Evolutionary conservation across 2,797 vertebrate genomes (phyloP).

Genomic region (Gastrophryne carolinensis): DNA sequence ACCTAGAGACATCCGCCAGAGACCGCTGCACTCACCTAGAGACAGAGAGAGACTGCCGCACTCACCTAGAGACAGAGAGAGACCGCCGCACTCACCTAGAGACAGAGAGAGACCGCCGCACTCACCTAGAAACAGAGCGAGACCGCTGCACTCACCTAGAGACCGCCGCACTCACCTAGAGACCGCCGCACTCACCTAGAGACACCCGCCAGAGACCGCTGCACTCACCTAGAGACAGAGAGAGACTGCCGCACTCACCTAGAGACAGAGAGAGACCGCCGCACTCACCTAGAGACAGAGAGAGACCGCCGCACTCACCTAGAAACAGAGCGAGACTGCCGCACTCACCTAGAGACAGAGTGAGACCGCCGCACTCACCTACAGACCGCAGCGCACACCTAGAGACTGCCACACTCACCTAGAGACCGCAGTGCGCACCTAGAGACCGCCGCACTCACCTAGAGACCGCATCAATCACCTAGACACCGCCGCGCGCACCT

Average conservation of each 20-base stretch:
- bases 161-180: background rate
- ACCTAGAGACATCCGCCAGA: background rate
- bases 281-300: background rate
- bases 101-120: background rate
- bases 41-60: background rate
- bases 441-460: background rate
- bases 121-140: too few species aligned
- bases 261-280: background rate
- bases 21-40: background rate
- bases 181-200: background rate
- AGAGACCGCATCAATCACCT: background rate
- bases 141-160: background rate
- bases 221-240: background rate
- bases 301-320: background rate
- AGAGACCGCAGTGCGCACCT: background rate
- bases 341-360: background rate
- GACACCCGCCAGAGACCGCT: background rate
- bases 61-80: background rate
- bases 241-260: background rate
- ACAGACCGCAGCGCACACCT: too few species aligned
- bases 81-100: background rate
- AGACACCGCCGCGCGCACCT: background rate
- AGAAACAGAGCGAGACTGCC: background rate
- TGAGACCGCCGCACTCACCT: background rate
- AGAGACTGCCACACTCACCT: background rate